Percentiles rank a stretch among this genome's conserved stretches.
Evolutionary conservation across 2,113 vertebrate genomes (phyloP).

Genomic region (Raja brachyura): DNA sequence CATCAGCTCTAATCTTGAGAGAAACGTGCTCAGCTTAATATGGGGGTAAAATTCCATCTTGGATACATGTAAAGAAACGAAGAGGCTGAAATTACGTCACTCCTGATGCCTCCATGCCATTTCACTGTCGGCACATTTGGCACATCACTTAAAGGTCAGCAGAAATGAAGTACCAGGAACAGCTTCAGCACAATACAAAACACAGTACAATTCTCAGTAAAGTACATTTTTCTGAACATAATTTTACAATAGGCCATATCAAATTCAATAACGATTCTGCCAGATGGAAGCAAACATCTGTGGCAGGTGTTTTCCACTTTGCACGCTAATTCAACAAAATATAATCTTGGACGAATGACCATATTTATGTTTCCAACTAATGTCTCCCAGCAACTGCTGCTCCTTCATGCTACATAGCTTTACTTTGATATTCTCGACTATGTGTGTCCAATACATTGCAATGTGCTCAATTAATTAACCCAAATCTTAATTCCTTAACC

Average conservation of each 20-base stretch:
- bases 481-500: not conserved
- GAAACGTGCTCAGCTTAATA: not conserved
- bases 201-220: not conserved
- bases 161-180: not conserved
- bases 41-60: too few species aligned
- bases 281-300: not conserved
- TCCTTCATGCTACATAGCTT: not conserved
- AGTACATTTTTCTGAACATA: not conserved
- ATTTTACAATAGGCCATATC: not conserved
- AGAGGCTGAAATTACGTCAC: not conserved
- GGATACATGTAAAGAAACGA: not conserved
- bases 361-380: not conserved
- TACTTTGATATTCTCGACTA: not conserved
- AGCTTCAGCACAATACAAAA: too few species aligned
- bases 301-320: not conserved
- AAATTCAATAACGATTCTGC: not conserved
- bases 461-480: not conserved
- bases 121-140: not conserved
- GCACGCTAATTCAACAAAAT: not conserved
- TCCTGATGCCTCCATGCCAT: not conserved
- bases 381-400: not conserved
- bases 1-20: not conserved
- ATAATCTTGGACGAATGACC: not conserved
- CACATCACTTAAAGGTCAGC: not conserved
- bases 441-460: not conserved